Percentiles rank a stretch among this genome's conserved stretches.
Evolutionary conservation across 2,797 vertebrate species (phyloP).

Genomic region (Enteromius paludinosus): DNA sequence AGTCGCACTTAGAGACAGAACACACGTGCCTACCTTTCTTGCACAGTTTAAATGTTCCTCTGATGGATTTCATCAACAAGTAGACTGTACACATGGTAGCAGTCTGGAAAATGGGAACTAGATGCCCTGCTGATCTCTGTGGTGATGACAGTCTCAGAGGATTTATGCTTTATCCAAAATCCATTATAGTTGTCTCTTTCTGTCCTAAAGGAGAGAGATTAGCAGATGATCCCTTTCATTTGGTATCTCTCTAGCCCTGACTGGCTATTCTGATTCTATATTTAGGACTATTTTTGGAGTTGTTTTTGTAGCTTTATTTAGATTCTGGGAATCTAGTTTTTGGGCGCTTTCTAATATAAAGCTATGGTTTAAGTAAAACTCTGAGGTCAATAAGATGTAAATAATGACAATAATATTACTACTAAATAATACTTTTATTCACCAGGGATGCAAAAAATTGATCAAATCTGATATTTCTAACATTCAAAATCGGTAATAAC

Average conservation of each 20-base stretch:
- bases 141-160: conserved; percentile 35
- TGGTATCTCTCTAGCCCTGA: neutral
- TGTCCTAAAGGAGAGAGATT: conserved; percentile 27
- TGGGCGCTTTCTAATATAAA: neutral
- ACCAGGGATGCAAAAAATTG: neutral
- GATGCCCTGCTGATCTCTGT: conserved; percentile 33
- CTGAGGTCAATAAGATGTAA: neutral
- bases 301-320: conserved; percentile 6
- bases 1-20: conserved; percentile 7
- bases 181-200: conserved; percentile 37
- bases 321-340: neutral
- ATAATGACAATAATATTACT: neutral
- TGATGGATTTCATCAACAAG: conserved; percentile 41
- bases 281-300: neutral
- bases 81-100: conserved; percentile 17
- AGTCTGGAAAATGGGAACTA: conserved; percentile 39
- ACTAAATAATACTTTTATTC: neutral
- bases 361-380: neutral
- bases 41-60: conserved; percentile 18
- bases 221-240: conserved; percentile 38
- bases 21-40: conserved; percentile 18
- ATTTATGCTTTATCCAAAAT: conserved; percentile 42
- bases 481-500: neutral
- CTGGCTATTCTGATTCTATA: conserved; percentile 5
- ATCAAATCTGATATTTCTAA: neutral